phyloP scores from a whole-genome alignment of 2,888 invertebrate species.

The Hyalella azteca region DNA sequence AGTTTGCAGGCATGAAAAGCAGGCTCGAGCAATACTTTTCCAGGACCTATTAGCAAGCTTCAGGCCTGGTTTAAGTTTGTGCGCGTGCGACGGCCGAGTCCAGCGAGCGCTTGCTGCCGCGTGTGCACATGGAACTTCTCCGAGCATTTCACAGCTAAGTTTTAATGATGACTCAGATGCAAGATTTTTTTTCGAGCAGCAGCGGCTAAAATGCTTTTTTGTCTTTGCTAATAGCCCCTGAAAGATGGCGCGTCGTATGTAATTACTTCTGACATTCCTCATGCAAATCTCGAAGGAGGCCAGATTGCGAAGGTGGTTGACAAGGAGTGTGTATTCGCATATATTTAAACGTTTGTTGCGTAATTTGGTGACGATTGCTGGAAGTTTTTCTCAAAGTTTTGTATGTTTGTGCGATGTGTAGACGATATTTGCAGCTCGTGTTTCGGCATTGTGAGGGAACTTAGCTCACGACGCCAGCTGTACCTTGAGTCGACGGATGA shows the following conservation, averaged over 20 bases:
- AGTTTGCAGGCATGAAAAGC: constrained; percentile 4
- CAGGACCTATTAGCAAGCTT: constrained; percentile 6
- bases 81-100: not conserved
- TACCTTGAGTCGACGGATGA: too few species aligned
- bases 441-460: too few species aligned
- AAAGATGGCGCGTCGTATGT: constrained; percentile 15
- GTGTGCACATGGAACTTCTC: not conserved
- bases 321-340: not conserved
- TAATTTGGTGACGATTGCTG: not conserved
- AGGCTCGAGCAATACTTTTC: not conserved
- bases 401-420: too few species aligned
- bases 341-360: not conserved
- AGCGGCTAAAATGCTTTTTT: constrained; percentile 25
- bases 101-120: not conserved
- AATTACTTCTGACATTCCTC: constrained; percentile 5
- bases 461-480: too few species aligned
- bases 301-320: not conserved
- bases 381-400: not conserved
- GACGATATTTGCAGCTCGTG: not conserved
- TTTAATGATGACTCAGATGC: constrained; percentile 34
- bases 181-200: constrained; percentile 15
- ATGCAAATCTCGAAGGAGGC: not conserved
- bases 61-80: not conserved
- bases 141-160: constrained; percentile 30
- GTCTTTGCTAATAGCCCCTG: constrained; percentile 27